These are phyloP conservation scores for Zosterops hypoxanthus DNA, from an alignment of 2,113 vertebrate species.

Conservation along the genomic window DNA sequence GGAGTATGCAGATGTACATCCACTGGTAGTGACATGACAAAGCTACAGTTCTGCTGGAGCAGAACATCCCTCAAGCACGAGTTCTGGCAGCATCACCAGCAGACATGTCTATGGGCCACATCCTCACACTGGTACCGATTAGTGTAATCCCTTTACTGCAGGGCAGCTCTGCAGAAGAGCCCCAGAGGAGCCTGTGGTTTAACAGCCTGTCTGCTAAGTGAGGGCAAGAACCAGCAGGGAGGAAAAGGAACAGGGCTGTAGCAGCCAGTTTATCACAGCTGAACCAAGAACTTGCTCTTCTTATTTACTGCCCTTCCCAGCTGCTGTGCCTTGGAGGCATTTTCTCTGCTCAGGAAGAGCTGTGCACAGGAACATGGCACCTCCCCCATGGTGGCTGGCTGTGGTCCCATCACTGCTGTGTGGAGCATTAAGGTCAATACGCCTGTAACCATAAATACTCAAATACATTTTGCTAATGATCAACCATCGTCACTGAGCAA, in stretches of 20 bases:
- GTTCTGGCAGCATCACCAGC: not conserved
- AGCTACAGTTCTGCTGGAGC: not conserved
- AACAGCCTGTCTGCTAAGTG: not conserved
- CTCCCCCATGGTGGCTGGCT: not conserved
- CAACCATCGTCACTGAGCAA: slow-evolving; percentile 27
- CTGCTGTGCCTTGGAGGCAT: not conserved
- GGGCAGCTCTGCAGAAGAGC: not conserved
- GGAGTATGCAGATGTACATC: not conserved
- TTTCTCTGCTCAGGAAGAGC: not conserved
- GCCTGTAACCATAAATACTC: slow-evolving; percentile 52
- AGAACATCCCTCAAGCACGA: not conserved
- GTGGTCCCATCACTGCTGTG: not conserved
- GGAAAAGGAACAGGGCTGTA: not conserved
- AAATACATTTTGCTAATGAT: slow-evolving; percentile 65
- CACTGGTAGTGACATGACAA: not conserved
- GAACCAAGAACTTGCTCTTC: not conserved
- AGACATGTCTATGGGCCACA: not conserved
- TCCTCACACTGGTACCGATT: not conserved
- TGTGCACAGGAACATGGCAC: not conserved
- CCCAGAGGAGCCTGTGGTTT: not conserved
- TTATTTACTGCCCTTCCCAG: not conserved
- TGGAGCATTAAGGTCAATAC: slow-evolving; percentile 37
- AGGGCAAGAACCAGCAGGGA: not conserved
- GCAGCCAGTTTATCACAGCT: not conserved
- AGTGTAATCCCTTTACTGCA: not conserved